These are phyloP conservation scores for Anguilla pacifica DNA, from an alignment of 2,797 vertebrate genomes.

Conservation along the genomic window DNA sequence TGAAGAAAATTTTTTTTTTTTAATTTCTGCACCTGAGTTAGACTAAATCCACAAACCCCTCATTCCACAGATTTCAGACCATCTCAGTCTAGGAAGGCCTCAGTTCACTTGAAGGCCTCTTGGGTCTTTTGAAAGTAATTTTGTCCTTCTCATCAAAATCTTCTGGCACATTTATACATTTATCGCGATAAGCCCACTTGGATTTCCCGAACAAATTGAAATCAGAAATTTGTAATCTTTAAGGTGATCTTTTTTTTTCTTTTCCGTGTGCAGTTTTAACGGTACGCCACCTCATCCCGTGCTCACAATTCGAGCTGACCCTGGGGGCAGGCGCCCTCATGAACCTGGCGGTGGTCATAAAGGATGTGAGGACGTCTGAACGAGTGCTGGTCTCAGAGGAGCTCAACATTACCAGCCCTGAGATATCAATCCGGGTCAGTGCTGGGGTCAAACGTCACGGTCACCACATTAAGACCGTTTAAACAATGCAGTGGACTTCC, in stretches of 20 bases:
- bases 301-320: slow-evolving; percentile 46
- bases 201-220: neutral
- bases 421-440: slow-evolving; percentile 56
- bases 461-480: no score
- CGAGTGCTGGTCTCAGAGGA: slow-evolving; percentile 56
- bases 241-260: neutral
- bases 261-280: slow-evolving; percentile 46
- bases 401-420: slow-evolving; percentile 53
- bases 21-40: no score
- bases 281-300: slow-evolving; percentile 48
- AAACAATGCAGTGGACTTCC: no score
- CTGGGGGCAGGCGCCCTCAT: slow-evolving; percentile 54
- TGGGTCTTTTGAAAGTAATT: no score
- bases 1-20: no score
- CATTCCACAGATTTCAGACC: no score
- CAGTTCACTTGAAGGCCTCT: no score
- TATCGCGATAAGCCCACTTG: neutral
- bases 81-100: no score
- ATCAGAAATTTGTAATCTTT: neutral
- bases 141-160: no score
- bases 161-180: no score
- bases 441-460: neutral
- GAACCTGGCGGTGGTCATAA: slow-evolving; percentile 61
- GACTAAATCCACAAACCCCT: no score
- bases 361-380: slow-evolving; percentile 54